Base-by-base conservation (phyloP, 1,140 invertebrate genomes). In the Hycleus cichorii region DNA sequence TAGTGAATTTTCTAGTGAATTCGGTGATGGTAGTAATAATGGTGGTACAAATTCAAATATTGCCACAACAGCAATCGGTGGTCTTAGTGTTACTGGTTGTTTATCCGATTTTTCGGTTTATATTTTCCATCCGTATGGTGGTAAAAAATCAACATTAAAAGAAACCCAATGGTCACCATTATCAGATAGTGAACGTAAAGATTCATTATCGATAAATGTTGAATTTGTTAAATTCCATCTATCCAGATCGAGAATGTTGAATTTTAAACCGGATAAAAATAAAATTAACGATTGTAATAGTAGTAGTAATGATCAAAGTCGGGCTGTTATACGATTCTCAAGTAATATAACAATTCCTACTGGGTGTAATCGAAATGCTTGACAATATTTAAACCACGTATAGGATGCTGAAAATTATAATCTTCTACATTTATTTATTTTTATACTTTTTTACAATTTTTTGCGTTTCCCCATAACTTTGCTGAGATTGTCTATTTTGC, bases 151-250 rank as follows among this genome's bases (percentile, higher is more conserved):
- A 4, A 85, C 70, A n/a, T 50, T 87, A 2, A 91, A 90, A 74
- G 88, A 91, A 74, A 76, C 81, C 0, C 89, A 91, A 68, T 92
- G 90, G 84, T 91, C 88, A 3, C 90, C 91, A 0, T 75, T 93
- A 4, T 85, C 88, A 1, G 92, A 95, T 67, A 88, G 86, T 59
- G 92, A 96, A 69, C 79, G 95, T 12, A 96, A 97, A 74, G 94
- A 97, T 78, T 96, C 94, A 0, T 77, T 98, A 5, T 95, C 91
- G 70, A 88, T 97, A 9, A 96, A 97, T 74, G 93, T 98, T 0
- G 94, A 97, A 75, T 97, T 97, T 75, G 92, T 98, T 3, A 97
- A 97, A 74, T 91, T 97, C 65, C 92, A 97, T 74, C 82, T 98
- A 9, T 94, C 92, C 0, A 77, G 95, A 59, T 91, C 89, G 48